Percentiles rank a stretch among this genome's conserved stretches.
These are phyloP conservation scores for Drosophila kikkawai DNA, from an alignment of 1,140 invertebrate genomes.

Conservation along the genomic window DNA sequence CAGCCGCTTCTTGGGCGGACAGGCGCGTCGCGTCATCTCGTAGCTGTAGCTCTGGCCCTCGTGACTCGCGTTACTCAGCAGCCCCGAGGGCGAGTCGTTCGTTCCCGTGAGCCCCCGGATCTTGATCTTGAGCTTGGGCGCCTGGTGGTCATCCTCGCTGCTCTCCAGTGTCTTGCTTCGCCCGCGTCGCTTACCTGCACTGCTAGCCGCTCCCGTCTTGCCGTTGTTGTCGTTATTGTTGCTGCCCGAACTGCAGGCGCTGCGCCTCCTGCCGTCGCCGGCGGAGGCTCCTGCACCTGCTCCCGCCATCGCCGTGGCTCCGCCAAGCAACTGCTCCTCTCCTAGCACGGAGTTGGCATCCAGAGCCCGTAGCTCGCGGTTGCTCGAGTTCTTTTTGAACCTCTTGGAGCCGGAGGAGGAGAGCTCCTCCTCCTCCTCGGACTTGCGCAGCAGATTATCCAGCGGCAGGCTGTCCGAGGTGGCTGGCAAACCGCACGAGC, in stretches of 20 bases:
- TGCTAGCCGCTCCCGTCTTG: constrained; percentile 72
- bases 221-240: constrained; percentile 75
- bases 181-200: constrained; percentile 77
- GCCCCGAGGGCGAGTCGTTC: constrained; percentile 84
- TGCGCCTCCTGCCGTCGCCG: constrained; percentile 85
- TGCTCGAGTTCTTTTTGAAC: constrained; percentile 76
- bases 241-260: constrained; percentile 84
- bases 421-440: constrained; percentile 69
- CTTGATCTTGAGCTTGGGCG: constrained; percentile 94
- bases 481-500: constrained; percentile 85
- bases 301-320: constrained; percentile 85
- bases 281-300: constrained; percentile 14
- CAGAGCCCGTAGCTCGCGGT: constrained; percentile 86
- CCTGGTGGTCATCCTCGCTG: constrained; percentile 80
- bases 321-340: constrained; percentile 61
- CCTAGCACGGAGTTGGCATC: constrained; percentile 63
- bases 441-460: constrained; percentile 64
- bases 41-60: constrained; percentile 77
- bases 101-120: constrained; percentile 86
- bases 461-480: constrained; percentile 67
- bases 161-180: constrained; percentile 85
- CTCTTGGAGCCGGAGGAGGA: constrained; percentile 89
- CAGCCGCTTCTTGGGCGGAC: constrained; percentile 92
- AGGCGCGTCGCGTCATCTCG: constrained; percentile 85
- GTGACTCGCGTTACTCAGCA: constrained; percentile 82